Percentiles rank a stretch among this genome's conserved stretches.
phyloP scores from a whole-genome alignment of 2,888 invertebrate genomes.

The Tromatobia lineatoria region DNA sequence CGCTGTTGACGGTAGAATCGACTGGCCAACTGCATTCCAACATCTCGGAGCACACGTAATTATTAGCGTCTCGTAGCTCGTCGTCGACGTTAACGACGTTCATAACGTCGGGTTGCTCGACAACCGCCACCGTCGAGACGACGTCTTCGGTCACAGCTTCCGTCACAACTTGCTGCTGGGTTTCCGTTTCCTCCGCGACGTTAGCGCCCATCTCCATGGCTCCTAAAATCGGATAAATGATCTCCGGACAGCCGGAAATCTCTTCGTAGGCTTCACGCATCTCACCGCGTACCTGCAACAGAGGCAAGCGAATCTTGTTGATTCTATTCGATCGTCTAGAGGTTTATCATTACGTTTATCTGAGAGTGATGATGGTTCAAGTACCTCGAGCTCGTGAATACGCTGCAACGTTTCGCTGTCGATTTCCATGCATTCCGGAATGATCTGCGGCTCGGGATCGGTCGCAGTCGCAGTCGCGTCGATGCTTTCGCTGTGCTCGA shows the following conservation, averaged over 20 bases:
- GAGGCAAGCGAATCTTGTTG: constrained; percentile 20
- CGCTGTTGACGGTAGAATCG: constrained; percentile 80
- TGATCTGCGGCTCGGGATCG: constrained; percentile 79
- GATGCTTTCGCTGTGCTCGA: constrained; percentile 60
- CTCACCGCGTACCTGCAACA: constrained; percentile 81
- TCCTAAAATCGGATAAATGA: constrained; percentile 83
- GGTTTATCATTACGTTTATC: neutral
- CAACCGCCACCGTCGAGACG: neutral
- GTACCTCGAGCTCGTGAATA: constrained; percentile 83
- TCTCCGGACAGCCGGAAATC: constrained; percentile 83
- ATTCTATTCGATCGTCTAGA: constrained; percentile 26
- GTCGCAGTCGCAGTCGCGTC: constrained; percentile 70
- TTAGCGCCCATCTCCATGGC: constrained; percentile 82
- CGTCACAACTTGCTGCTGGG: constrained; percentile 68
- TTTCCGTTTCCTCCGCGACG: constrained; percentile 76
- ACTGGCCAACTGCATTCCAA: constrained; percentile 83
- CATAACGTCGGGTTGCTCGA: constrained; percentile 76
- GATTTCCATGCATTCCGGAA: constrained; percentile 84
- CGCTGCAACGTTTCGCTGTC: constrained; percentile 83
- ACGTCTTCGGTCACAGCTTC: constrained; percentile 66
- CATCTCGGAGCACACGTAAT: constrained; percentile 88
- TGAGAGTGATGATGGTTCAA: neutral
- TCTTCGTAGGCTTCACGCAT: constrained; percentile 84
- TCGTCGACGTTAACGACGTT: constrained; percentile 86
- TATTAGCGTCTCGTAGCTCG: constrained; percentile 92